Conservation (phyloP, 2,113 vertebrate species). For the Rhinoderma darwinii region DNA sequence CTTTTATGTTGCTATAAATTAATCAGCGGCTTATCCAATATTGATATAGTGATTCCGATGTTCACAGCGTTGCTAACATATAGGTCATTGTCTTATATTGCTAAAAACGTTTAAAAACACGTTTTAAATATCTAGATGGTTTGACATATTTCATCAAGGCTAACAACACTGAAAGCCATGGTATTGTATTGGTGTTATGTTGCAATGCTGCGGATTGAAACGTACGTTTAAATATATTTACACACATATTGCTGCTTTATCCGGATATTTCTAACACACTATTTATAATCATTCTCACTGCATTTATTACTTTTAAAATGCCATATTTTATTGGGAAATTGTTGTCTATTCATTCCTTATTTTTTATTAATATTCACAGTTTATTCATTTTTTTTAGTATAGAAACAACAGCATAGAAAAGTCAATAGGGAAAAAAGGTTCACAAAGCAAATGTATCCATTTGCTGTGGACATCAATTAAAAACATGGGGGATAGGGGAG, state of each 20-base stretch:
- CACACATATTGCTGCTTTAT: background rate
- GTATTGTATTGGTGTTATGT: background rate
- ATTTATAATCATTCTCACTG: background rate
- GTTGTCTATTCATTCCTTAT: background rate
- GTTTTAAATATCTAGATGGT: background rate
- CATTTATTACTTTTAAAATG: background rate
- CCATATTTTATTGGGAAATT: background rate
- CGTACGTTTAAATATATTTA: background rate
- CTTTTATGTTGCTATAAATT: slow-evolving; percentile 52
- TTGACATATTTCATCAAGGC: slow-evolving; percentile 1
- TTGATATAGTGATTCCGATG: slow-evolving; percentile 41
- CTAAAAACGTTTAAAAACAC: slow-evolving; percentile 3
- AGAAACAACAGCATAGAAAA: no score
- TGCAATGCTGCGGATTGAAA: background rate
- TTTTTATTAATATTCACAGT: no score
- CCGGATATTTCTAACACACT: background rate
- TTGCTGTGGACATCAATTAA: background rate
- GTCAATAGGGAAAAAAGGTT: background rate
- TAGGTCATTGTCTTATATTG: slow-evolving; percentile 44
- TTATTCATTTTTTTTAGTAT: no score
- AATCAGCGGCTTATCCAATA: slow-evolving; percentile 50
- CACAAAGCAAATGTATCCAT: background rate
- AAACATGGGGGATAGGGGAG: background rate
- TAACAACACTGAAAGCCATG: background rate
- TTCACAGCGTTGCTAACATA: slow-evolving; percentile 45